phyloP scores from a whole-genome alignment of 2,113 vertebrate genomes.

The Pseudorhombus dupliciocellatus region DNA sequence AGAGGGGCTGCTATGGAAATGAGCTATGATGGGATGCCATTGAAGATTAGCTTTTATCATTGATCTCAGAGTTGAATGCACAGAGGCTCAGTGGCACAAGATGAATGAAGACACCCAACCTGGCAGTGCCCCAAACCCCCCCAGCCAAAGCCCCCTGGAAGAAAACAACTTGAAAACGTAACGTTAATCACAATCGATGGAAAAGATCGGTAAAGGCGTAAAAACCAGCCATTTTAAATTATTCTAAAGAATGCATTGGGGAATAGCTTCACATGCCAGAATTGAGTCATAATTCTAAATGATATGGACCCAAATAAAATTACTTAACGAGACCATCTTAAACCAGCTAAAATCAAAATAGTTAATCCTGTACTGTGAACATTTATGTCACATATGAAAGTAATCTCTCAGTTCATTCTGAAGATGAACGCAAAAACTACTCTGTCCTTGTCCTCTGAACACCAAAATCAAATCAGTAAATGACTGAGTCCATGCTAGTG shows the following conservation, averaged over 20 bases:
- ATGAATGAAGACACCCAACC: conserved; percentile 43
- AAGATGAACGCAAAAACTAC: too few species aligned
- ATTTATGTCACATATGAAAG: too few species aligned
- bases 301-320: conserved; percentile 8
- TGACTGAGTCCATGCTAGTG: too few species aligned
- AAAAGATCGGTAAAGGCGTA: background rate
- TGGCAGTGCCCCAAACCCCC: conserved; percentile 19
- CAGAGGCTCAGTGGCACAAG: conserved; percentile 54
- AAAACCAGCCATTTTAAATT: conserved; percentile 14
- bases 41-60: conserved; percentile 75
- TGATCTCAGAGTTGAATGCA: conserved; percentile 67
- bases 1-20: conserved; percentile 69
- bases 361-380: too few species aligned
- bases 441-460: too few species aligned
- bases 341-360: too few species aligned
- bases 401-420: too few species aligned
- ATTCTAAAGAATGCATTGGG: conserved; percentile 8
- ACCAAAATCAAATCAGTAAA: too few species aligned
- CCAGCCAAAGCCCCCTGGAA: conserved; percentile 26
- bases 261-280: conserved; percentile 27
- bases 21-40: conserved; percentile 64
- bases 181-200: conserved; percentile 34
- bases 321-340: too few species aligned
- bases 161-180: conserved; percentile 12
- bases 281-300: conserved; percentile 41